phyloP scores from a whole-genome alignment of 2,797 vertebrate species.

The Acrossocheilus fasciatus region DNA sequence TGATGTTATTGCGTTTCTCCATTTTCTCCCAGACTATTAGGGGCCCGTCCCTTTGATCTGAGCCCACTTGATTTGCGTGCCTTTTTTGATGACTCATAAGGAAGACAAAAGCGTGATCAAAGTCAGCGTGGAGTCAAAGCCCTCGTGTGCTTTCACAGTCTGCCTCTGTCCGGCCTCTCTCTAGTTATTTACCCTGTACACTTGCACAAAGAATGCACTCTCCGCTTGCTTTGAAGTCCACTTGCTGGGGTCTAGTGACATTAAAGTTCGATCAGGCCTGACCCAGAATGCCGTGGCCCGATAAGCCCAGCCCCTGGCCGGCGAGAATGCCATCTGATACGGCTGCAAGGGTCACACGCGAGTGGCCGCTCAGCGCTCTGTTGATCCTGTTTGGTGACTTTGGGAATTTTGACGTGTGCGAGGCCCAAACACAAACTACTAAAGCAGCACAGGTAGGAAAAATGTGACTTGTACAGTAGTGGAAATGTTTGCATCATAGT shows the following conservation, averaged over 20 bases:
- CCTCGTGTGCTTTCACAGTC: constrained; percentile 67
- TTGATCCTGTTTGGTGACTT: constrained; percentile 64
- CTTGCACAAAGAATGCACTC: constrained; percentile 73
- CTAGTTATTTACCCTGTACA: constrained; percentile 69
- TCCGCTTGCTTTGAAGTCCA: constrained; percentile 69
- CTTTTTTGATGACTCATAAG: constrained; percentile 81
- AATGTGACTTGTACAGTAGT: background rate
- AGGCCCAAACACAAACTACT: constrained; percentile 36
- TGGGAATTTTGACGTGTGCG: constrained; percentile 60
- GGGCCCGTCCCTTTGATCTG: constrained; percentile 89
- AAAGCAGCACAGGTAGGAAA: background rate
- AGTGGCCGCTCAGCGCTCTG: constrained; percentile 59
- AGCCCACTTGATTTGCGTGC: constrained; percentile 81
- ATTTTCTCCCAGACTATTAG: constrained; percentile 79
- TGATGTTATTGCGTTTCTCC: constrained; percentile 73
- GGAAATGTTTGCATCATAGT: background rate
- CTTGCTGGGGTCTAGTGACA: constrained; percentile 79
- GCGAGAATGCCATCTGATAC: constrained; percentile 65
- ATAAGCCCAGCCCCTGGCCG: constrained; percentile 68
- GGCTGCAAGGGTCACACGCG: constrained; percentile 69
- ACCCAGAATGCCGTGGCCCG: constrained; percentile 77
- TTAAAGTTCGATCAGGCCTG: constrained; percentile 77
- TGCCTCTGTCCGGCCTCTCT: constrained; percentile 69
- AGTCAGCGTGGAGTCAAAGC: constrained; percentile 85
- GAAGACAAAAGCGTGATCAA: constrained; percentile 88